A percentile compares a stretch with the other conserved stretches of the same genome.
Conservation (phyloP, 2,113 vertebrate genomes). For the Numida meleagris region DNA sequence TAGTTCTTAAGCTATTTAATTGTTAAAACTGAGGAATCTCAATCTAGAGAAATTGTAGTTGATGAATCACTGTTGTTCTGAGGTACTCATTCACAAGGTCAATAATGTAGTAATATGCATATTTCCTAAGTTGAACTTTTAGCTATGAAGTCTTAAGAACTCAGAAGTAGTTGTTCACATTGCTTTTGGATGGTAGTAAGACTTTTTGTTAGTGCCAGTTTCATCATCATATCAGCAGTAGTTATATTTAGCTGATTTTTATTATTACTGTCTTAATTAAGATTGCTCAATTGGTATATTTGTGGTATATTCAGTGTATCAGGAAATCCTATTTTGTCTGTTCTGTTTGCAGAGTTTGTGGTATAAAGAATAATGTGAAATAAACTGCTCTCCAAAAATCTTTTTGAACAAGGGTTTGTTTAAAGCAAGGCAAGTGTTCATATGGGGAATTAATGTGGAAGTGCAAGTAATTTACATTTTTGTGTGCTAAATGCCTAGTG, state of each 20-base stretch:
- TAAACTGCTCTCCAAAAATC: background rate
- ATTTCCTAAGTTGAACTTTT: background rate
- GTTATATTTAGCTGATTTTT: background rate
- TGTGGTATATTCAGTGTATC: background rate
- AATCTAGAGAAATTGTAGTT: background rate
- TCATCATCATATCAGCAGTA: background rate
- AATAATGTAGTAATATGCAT: background rate
- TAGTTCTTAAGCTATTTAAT: background rate
- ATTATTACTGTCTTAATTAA: background rate
- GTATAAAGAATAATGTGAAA: background rate
- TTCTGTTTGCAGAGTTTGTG: background rate
- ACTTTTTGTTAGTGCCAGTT: background rate
- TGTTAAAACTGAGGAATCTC: background rate
- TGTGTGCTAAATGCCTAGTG: background rate
- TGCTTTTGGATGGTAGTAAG: background rate
- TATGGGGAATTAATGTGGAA: background rate
- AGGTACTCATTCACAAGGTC: background rate
- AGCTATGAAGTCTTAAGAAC: background rate
- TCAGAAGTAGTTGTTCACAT: background rate
- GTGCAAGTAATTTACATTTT: background rate
- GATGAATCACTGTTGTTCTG: background rate
- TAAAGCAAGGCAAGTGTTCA: background rate
- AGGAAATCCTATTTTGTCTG: background rate
- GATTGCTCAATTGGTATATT: background rate
- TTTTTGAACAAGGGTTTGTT: background rate